Conservation (phyloP, 1,140 invertebrate genomes). For the Panulirus ornatus region DNA sequence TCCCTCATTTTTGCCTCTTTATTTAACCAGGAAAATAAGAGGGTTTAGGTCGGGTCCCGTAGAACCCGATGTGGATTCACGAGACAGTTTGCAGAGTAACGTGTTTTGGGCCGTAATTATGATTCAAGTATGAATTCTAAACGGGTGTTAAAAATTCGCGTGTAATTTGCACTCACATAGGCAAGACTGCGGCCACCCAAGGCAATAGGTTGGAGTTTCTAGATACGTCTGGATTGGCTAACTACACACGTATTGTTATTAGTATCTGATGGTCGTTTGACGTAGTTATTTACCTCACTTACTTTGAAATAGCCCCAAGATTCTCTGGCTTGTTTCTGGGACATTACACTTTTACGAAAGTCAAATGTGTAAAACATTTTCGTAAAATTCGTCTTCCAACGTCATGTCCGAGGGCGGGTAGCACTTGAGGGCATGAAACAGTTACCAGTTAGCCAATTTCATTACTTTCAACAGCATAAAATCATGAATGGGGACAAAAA, state of each 20-base stretch:
- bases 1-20: neutral
- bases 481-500: neutral
- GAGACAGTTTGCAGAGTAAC: conserved; percentile 64
- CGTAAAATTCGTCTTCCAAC: neutral
- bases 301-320: neutral
- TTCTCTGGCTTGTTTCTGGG: neutral
- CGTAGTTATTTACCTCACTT: neutral
- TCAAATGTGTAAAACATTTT: neutral
- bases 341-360: neutral
- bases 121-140: conserved; percentile 48
- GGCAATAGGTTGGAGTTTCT: neutral
- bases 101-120: conserved; percentile 50
- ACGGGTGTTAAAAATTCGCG: conserved; percentile 66
- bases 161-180: conserved; percentile 67
- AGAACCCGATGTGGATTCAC: conserved; percentile 51
- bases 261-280: neutral
- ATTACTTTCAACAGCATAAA: neutral
- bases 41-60: neutral
- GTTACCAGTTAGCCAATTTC: conserved; percentile 31
- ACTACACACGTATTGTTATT: neutral
- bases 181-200: conserved; percentile 50
- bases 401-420: conserved; percentile 15
- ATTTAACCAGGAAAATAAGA: neutral
- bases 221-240: neutral
- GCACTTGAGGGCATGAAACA: conserved; percentile 7